Percentiles rank a stretch among this genome's conserved stretches.
phyloP scores from a whole-genome alignment of 2,113 vertebrate genomes.

The Emydocephalus ijimae region DNA sequence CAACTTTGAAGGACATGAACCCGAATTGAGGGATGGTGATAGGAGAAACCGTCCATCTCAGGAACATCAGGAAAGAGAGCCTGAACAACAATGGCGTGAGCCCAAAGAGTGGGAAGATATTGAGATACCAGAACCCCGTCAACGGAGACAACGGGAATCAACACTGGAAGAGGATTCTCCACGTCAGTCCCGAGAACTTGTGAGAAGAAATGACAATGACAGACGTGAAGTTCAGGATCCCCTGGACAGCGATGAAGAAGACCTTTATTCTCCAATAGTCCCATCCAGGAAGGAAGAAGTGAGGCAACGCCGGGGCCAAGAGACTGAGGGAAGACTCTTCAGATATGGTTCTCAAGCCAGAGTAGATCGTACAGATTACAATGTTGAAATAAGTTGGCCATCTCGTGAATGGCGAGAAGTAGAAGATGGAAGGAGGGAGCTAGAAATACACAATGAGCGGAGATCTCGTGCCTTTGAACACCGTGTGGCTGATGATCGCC shows the following conservation, averaged over 20 bases:
- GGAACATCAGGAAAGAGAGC: neutral
- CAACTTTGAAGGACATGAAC: neutral
- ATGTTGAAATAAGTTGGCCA: neutral
- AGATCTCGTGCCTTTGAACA: neutral
- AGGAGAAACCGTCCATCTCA: neutral
- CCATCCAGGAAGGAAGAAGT: neutral
- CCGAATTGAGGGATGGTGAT: too few species aligned
- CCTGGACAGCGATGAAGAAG: neutral
- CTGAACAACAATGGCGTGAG: rapidly evolving
- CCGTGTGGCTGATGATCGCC: rapidly evolving
- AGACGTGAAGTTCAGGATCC: neutral
- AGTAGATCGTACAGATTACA: neutral
- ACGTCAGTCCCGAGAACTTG: neutral
- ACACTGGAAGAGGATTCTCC: rapidly evolving
- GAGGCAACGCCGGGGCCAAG: neutral
- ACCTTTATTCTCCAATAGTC: neutral
- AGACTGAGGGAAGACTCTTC: neutral
- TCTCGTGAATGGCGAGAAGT: neutral
- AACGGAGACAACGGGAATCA: neutral
- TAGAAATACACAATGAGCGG: rapidly evolving
- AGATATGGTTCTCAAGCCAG: neutral
- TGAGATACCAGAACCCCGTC: neutral
- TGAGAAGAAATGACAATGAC: too few species aligned
- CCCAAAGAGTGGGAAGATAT: neutral
- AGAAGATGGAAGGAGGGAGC: neutral